Base-by-base conservation (phyloP, 2,797 vertebrate species). In the Coreius guichenoti region DNA sequence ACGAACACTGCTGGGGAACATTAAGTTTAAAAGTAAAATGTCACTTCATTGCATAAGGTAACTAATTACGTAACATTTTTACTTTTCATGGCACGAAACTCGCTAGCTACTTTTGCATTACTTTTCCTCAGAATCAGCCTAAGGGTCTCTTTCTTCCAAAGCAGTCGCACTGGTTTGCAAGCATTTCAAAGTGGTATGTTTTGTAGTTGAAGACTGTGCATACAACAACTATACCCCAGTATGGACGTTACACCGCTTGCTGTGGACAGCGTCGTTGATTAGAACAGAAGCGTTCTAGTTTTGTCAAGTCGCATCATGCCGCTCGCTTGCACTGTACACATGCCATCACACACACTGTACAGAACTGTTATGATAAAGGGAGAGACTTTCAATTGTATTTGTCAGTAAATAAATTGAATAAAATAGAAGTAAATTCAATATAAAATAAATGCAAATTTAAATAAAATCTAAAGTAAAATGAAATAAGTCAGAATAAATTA, bases 221-320 rank as follows among this genome's bases (percentile, higher is more conserved):
- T 47, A 6, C 77, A 39, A 77, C 21, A 56, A 36, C 51, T 51
- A n/a, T 43, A 68, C 4, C 43, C 63, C 45, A 13, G 61, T 31
- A 49, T n/a, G 39, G 78, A 80, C 1, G 19, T 23, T 8, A 17
- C 29, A 43, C 8, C 1, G 8, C 56, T 26, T 61, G 36, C 56
- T 29, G n/a, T 29, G 29, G 78, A 80, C 78, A 36, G 63, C 61
- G 49, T 68, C 8, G 19, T 43, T 68, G 61, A 80, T 80, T 80
- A 36, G 78, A 67, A 80, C 63, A 68, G 78, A 80, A 80, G 63
- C 63, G 45, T 12, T 80, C 78, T 80, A 80, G 78, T 68, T 80
- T 68, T 51, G 78, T 80, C 78, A 80, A 33, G 29, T 68, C 63
- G 26, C 63, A 80, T 80, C 45, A 80, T 80, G 78, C 43, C 19